phyloP scores from a whole-genome alignment of 2,113 vertebrate genomes.

The Dendropsophus ebraccatus region DNA sequence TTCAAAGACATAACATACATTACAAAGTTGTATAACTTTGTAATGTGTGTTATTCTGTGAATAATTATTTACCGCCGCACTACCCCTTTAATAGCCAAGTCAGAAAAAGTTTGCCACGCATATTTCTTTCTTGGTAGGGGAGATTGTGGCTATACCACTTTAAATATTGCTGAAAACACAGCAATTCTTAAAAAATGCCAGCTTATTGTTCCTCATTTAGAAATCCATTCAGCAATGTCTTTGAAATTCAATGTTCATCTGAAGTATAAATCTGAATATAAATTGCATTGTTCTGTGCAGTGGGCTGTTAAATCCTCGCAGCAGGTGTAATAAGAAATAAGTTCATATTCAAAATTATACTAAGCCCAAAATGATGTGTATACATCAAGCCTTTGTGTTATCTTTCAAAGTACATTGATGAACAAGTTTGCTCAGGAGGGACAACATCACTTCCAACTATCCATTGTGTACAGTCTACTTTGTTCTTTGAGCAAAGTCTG shows the following conservation, averaged over 20 bases:
- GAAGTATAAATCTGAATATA: constrained; percentile 56
- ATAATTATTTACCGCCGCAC: too few relatives aligned
- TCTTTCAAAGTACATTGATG: constrained; percentile 26
- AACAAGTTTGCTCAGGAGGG: constrained; percentile 18
- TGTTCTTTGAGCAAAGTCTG: background rate
- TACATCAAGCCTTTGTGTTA: constrained; percentile 25
- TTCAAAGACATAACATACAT: too few relatives aligned
- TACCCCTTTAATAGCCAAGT: constrained; percentile 13
- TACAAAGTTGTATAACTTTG: too few relatives aligned
- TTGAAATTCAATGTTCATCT: constrained; percentile 44
- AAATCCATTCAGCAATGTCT: constrained; percentile 50
- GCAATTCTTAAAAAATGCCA: constrained; percentile 5
- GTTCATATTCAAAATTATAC: constrained; percentile 40
- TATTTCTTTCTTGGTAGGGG: background rate
- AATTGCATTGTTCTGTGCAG: constrained; percentile 53
- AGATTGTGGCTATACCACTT: background rate
- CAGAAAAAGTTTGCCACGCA: constrained; percentile 7
- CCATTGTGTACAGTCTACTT: background rate
- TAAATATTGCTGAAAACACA: constrained; percentile 32
- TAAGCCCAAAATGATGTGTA: constrained; percentile 33
- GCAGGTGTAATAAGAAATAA: constrained; percentile 23
- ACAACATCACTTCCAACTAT: constrained; percentile 17
- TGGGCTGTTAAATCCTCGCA: constrained; percentile 49
- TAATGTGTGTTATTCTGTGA: too few relatives aligned
- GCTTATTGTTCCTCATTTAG: constrained; percentile 50